Base-by-base conservation (phyloP, 2,888 invertebrate species). In the Drosophila monieri region DNA sequence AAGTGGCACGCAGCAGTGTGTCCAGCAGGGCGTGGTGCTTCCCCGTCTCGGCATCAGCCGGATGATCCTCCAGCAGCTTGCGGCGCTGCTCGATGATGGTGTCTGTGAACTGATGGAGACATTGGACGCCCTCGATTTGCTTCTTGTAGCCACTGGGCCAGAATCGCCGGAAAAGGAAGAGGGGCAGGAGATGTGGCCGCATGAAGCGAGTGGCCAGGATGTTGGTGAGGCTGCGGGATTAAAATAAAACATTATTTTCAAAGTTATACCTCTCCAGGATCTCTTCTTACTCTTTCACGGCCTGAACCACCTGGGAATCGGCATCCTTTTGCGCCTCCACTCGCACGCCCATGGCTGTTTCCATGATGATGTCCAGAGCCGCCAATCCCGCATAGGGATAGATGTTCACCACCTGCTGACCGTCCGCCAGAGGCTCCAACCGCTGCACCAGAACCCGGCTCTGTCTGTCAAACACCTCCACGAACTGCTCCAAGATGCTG, bases 401-500 rank as follows among this genome's bases (percentile, higher is more conserved):
- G 52, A 91, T 92, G 78, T 93, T 93, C 0, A 95, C 91, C 23
- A 93, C 92, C 0, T 94, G 94, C 51, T 92, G 27, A 1, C 90
- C 90, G 54, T 90, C 90, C 79, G 90, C 68, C 78, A 88, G 78
- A 92, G 93, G 6, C 92, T 89, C 6, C 18, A 96, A 88, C 74
- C 94, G 93, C 0, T 93, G 88, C 0, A 93, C 89, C 75, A 96
- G 90, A 21, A 94, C 92, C 21, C 91, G 89, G 25, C 94, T 92
- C 73, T 95, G 94, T 69, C 93, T 93, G 78, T 95, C 94, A 88
- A 96, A 96, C 0, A 95, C 93, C 3, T 94, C 94, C 10, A 95
- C 90, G 89, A 95, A 96, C 78, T 95, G 94, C 86, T 95, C 94
- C 39, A 96, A 90, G 58, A 96, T 95, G 84, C 95, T 94, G 88